Base-by-base conservation (phyloP, 2,113 vertebrate species). In the Hiodon tergisus region DNA sequence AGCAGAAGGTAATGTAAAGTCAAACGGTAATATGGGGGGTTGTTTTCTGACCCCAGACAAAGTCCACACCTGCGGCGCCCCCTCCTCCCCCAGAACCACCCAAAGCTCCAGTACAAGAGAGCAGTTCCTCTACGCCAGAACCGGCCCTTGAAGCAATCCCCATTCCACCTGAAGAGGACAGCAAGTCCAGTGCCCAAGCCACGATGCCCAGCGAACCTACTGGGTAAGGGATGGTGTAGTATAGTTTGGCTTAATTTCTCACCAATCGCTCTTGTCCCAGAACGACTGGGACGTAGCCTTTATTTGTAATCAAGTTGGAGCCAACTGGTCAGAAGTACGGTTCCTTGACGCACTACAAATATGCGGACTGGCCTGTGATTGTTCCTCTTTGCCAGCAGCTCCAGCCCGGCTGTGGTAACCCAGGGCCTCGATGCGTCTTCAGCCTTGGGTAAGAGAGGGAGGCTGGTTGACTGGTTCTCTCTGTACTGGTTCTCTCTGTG, bases 351-450 rank as follows among this genome's bases (percentile, higher is more conserved):
- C 31, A 31, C 31, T 31, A 31, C 31, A 31, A 2, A 31, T 31
- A 31, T 31, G 31, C 31, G 31, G 31, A 31, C 31, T 31, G 31
- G 31, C 31, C 31, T 31, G 31, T 8, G 3, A 63, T 46, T 63
- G 9, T 59, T 46, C 46, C 6, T 51, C 31, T 75, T 13, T 62
- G 46, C 17, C 65, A 76, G 74, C 54, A 88, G 86, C 77, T 87
- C 84, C 6, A 13, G 67, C 11, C 17, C 59, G 78, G 84, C 85
- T 4, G 81, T 72, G 4, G 83, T 76, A 2, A 77, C 80, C 57
- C 86, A 83, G 76, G 85, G 86, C 11, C 58, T 86, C 80, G 89
- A 90, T 46, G 85, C 86, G 31, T 88, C 88, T 14, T 89, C 87
- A 57, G 82, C 84, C 0, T 82, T 88, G 8, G 89, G 89, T 89